A percentile compares a stretch with the other conserved stretches of the same genome.
Evolutionary conservation across 2,888 invertebrate species (phyloP).

Genomic region (Eupithecia abbreviata): DNA sequence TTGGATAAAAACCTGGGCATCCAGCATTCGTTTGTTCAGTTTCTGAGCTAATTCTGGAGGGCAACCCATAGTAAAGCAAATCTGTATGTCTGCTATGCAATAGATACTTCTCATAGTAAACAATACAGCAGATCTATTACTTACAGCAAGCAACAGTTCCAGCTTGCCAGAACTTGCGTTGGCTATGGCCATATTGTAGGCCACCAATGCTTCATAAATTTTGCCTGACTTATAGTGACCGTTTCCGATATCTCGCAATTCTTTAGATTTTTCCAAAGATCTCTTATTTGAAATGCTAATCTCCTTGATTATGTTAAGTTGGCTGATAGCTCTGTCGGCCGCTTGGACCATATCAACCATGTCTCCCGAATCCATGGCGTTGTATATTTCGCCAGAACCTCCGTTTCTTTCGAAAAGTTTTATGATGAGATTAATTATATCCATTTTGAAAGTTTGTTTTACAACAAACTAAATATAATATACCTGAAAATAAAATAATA

Average conservation of each 20-base stretch:
- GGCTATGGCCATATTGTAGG: constrained; percentile 24
- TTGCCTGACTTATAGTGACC: neutral
- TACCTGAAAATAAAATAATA: neutral
- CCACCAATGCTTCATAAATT: neutral
- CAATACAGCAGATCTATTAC: constrained; percentile 22
- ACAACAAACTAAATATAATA: neutral
- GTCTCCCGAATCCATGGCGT: constrained; percentile 4
- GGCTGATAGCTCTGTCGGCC: neutral
- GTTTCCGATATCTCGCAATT: neutral
- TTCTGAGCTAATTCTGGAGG: constrained; percentile 5
- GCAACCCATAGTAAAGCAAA: constrained; percentile 8
- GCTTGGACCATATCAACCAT: neutral
- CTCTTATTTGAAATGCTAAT: neutral
- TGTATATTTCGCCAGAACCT: neutral
- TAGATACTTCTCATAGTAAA: constrained; percentile 12
- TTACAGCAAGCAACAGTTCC: constrained; percentile 20
- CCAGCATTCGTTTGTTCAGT: constrained; percentile 8
- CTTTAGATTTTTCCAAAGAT: neutral
- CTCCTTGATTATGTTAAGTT: neutral
- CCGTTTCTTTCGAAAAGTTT: neutral
- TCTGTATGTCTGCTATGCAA: constrained; percentile 18
- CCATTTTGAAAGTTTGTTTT: neutral
- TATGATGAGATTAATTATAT: neutral
- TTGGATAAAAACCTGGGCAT: neutral
- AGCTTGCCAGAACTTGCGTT: constrained; percentile 6